Conservation (phyloP, 1,140 invertebrate genomes). For the Listronotus bonariensis region DNA sequence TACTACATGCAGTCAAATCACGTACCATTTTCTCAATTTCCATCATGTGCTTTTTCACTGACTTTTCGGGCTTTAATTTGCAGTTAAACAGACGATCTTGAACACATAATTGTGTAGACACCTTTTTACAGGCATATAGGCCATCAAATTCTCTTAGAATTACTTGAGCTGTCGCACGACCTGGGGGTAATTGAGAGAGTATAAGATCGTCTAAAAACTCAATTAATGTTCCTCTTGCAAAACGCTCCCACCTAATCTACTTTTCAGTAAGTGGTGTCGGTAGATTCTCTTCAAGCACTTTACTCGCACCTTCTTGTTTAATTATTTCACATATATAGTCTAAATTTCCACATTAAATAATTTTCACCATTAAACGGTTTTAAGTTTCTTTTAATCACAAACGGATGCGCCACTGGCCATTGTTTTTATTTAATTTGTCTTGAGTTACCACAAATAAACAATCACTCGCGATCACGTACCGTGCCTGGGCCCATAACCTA, state of each 20-base stretch:
- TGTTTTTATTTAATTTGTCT: too few relatives aligned
- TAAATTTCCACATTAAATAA: conserved; percentile 17
- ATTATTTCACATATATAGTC: conserved; percentile 8
- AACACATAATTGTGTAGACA: too few relatives aligned
- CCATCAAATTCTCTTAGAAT: not conserved
- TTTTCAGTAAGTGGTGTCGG: conserved; percentile 6
- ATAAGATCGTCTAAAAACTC: not conserved
- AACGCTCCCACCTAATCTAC: conserved; percentile 11
- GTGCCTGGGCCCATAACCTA: too few relatives aligned
- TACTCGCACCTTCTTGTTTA: conserved; percentile 15
- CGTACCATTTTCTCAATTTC: too few relatives aligned
- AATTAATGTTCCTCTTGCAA: conserved; percentile 2
- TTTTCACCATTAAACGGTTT: conserved; percentile 17
- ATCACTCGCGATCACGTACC: too few relatives aligned
- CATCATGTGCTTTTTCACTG: too few relatives aligned
- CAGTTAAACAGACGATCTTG: too few relatives aligned
- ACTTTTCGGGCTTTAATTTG: too few relatives aligned
- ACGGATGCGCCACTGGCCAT: too few relatives aligned
- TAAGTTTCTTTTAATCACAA: not conserved
- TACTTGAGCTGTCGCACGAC: not conserved
- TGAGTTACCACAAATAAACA: too few relatives aligned
- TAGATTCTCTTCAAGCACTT: conserved; percentile 10
- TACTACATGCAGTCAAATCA: too few relatives aligned
- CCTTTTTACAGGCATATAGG: not conserved
- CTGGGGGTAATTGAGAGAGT: not conserved